Base-by-base conservation (phyloP, 30 jellyfish, hydroid and myxozoan genomes). In the Mastigias papua region DNA sequence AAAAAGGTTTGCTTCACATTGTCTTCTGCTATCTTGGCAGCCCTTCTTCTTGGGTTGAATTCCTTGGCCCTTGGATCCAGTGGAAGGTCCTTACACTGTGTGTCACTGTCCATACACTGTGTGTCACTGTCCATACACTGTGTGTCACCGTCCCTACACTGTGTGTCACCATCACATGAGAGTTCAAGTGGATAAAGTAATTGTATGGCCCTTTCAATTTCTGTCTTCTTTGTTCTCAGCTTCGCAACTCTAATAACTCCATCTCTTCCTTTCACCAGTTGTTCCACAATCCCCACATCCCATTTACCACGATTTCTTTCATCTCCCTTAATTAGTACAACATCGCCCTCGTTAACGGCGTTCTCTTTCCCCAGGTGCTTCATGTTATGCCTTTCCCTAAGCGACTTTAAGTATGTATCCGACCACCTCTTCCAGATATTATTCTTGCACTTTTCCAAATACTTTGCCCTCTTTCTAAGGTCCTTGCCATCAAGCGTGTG, bases 381-480 rank as follows among this genome's bases (percentile, higher is more conserved):
- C 57, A 77, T n/a, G 51, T 82, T 49, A 69, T 91, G 97, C 27
- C 96, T 27, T 66, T 84, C 97, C 28, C 96, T 49, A 7, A 91
- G 89, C 23, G 72, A 22, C 73, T 51, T 74, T 31, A 76, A 75
- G 70, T 91, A 83, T 82, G 84, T 95, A 27, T 54, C 25, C 51
- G 78, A 17, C 96, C 96, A 91, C 37, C 98, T 54, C 50, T 70
- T 33, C 97, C 98, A 91, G 32, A 33, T 69, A 34, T 37, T 62
- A 33, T 90, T 78, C 69, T 77, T 91, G 86, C 91, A 83, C 46
- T 42, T 69, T 54, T 84, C 66, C 48, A 91, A 34, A 42, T 78
- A 82, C 48, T 78, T 91, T 70, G 78, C 75, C 76, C 95, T 34
- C 80, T 77, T 74, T 33, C 95, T 74, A 22, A 90, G 71, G 42